Conservation (phyloP, 2,113 vertebrate genomes). For the Thunnus maccoyii region DNA sequence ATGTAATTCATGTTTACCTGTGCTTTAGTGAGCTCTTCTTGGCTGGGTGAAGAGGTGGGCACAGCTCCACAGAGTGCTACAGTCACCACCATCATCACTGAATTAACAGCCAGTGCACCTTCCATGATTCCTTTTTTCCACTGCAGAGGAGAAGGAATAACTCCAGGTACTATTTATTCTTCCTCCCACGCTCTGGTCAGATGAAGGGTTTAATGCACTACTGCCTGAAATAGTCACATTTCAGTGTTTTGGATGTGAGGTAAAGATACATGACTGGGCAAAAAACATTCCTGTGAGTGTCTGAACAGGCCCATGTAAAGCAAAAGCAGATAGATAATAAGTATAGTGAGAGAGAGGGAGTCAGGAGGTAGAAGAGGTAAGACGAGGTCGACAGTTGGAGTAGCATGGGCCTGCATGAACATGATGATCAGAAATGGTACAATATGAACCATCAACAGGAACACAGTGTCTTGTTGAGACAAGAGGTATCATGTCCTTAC, state of each 20-base stretch:
- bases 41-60: constrained; percentile 27
- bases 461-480: background rate
- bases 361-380: background rate
- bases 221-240: constrained; percentile 10
- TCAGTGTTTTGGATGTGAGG: constrained; percentile 14
- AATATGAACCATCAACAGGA: background rate
- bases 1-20: constrained; percentile 53
- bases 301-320: constrained; percentile 43
- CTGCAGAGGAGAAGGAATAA: background rate
- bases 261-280: constrained; percentile 27
- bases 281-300: constrained; percentile 58
- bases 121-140: constrained; percentile 42
- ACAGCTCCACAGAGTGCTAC: constrained; percentile 28
- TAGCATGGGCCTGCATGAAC: constrained; percentile 6
- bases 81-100: constrained; percentile 11
- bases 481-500: background rate
- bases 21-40: constrained; percentile 56
- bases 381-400: background rate
- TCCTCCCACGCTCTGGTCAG: background rate
- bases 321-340: background rate
- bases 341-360: background rate
- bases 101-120: background rate
- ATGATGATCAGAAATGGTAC: background rate
- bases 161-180: background rate
- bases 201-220: background rate